phyloP scores from a whole-genome alignment of 1,140 invertebrate species.

The Zaprionus capensis region DNA sequence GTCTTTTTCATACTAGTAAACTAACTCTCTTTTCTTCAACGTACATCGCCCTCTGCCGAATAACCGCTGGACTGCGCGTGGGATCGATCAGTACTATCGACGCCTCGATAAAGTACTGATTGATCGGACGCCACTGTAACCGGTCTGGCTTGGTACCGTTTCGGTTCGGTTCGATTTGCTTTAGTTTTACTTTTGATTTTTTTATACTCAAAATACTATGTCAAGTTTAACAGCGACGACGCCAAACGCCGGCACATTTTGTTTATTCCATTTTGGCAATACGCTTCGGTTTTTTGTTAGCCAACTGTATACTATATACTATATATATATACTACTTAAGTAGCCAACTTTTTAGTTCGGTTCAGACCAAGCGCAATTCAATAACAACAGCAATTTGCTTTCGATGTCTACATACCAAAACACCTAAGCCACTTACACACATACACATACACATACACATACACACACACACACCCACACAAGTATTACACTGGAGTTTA shows the following conservation, averaged over 20 bases:
- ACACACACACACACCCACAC: slow-evolving; percentile 21
- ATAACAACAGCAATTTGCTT: slow-evolving; percentile 64
- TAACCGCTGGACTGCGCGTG: slow-evolving; percentile 37
- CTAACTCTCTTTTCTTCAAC: slow-evolving; percentile 50
- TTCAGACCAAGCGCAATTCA: slow-evolving; percentile 42
- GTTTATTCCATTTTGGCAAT: slow-evolving; percentile 78
- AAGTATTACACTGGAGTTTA: slow-evolving; percentile 39
- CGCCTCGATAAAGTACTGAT: slow-evolving; percentile 16
- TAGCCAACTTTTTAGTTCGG: slow-evolving; percentile 43
- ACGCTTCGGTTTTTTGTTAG: slow-evolving; percentile 76
- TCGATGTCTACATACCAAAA: slow-evolving; percentile 68
- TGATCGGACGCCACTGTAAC: slow-evolving; percentile 15
- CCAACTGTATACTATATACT: slow-evolving; percentile 46
- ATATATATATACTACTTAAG: slow-evolving; percentile 16
- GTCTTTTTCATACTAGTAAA: slow-evolving; percentile 26
- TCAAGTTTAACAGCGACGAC: slow-evolving; percentile 82
- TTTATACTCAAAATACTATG: slow-evolving; percentile 41
- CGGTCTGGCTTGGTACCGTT: slow-evolving; percentile 15
- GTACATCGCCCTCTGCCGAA: slow-evolving; percentile 46
- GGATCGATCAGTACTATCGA: slow-evolving; percentile 38
- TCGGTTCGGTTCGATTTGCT: slow-evolving; percentile 56
- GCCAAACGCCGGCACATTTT: slow-evolving; percentile 82
- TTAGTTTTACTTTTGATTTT: slow-evolving; percentile 63
- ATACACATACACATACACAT: slow-evolving; percentile 10
- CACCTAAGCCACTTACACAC: slow-evolving; percentile 21